phyloP scores from a whole-genome alignment of 2,797 vertebrate genomes.

The Anniella stebbinsi region DNA sequence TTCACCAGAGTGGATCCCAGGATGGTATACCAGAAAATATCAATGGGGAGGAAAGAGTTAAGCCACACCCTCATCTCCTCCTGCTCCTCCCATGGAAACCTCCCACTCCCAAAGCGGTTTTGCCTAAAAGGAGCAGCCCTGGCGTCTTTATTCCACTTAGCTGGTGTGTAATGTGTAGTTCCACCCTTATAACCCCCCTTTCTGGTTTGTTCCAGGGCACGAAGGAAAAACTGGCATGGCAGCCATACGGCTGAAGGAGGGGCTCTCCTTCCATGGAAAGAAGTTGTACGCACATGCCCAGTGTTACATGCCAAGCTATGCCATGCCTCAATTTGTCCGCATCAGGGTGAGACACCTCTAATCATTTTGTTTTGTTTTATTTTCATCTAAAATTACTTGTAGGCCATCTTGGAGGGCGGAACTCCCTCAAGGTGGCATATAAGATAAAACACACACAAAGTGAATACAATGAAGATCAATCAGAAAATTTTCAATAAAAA shows the following conservation, averaged over 20 bases:
- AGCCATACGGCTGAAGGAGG: conserved; percentile 79
- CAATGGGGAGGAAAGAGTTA: background rate
- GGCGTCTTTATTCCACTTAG: background rate
- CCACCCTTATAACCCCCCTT: no score
- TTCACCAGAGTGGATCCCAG: background rate
- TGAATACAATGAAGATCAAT: no score
- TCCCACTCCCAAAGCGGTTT: no score
- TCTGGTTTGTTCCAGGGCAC: conserved; percentile 78
- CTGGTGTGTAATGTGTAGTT: background rate
- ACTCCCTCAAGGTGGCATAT: no score
- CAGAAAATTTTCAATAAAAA: no score
- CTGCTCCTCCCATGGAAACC: background rate
- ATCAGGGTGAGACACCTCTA: conserved; percentile 80
- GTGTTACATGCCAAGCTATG: conserved; percentile 83
- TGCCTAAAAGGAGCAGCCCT: background rate
- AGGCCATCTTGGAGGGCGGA: no score
- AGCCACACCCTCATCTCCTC: background rate
- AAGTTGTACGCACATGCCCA: conserved; percentile 78
- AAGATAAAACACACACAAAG: no score
- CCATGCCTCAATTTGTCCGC: conserved; percentile 85
- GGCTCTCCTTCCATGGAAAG: conserved; percentile 78
- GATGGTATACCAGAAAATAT: background rate
- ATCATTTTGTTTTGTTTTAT: background rate
- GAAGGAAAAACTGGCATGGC: conserved; percentile 92
- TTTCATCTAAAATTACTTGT: no score